phyloP scores from a whole-genome alignment of 2,888 invertebrate species.

The Schizotus pectinicornis region DNA sequence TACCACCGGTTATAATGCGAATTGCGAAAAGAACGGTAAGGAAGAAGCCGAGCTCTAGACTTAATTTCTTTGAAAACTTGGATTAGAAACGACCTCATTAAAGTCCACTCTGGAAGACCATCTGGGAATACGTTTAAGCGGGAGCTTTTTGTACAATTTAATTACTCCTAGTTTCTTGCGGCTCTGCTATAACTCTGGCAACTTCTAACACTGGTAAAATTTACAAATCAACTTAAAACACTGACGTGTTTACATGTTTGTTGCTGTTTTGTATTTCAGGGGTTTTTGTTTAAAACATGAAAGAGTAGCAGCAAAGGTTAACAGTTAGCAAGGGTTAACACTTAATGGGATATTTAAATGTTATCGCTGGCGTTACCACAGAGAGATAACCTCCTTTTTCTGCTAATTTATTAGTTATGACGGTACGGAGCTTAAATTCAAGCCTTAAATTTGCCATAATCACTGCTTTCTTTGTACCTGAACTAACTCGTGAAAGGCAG shows the following conservation, averaged over 20 bases:
- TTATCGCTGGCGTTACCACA: neutral
- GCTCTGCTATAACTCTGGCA: neutral
- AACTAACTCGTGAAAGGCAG: neutral
- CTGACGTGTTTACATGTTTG: neutral
- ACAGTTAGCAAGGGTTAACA: neutral
- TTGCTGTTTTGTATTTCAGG: too few relatives aligned
- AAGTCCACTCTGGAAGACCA: conserved; percentile 25
- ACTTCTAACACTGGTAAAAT: conserved; percentile 5
- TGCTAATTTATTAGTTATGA: too few relatives aligned
- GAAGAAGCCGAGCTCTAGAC: too few relatives aligned
- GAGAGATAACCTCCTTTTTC: neutral
- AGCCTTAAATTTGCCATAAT: too few relatives aligned
- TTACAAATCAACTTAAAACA: neutral
- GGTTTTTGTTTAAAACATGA: too few relatives aligned
- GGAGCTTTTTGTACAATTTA: conserved; percentile 27
- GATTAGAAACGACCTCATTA: conserved; percentile 32
- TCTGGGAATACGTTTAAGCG: conserved; percentile 25
- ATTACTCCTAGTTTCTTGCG: conserved; percentile 15
- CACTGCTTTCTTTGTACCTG: too few relatives aligned
- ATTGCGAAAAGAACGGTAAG: too few relatives aligned
- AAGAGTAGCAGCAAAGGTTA: too few relatives aligned
- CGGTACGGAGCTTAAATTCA: too few relatives aligned
- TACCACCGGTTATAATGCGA: too few relatives aligned
- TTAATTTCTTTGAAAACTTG: conserved; percentile 11
- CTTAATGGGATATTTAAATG: neutral